Evolutionary conservation across 1,140 invertebrate species (phyloP).

Genomic region (Radopholus similis): DNA sequence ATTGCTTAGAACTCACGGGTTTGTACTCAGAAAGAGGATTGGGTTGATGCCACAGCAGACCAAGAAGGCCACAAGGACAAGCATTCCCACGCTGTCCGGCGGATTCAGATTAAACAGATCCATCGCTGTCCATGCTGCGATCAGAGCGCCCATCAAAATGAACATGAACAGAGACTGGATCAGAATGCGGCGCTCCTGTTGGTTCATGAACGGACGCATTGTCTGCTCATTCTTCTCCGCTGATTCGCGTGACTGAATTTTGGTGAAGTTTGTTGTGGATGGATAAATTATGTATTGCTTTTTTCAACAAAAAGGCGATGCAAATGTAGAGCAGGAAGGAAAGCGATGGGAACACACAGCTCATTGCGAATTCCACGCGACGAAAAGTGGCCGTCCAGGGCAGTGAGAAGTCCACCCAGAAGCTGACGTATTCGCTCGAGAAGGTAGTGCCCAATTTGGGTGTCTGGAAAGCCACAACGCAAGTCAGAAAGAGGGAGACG

Average conservation of each 20-base stretch:
- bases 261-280: background rate
- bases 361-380: background rate
- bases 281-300: background rate
- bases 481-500: background rate
- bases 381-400: background rate
- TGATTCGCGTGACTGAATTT: background rate
- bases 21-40: background rate
- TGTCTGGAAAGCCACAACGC: background rate
- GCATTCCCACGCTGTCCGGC: background rate
- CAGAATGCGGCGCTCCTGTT: background rate
- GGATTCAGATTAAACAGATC: background rate
- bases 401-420: background rate
- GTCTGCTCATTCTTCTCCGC: background rate
- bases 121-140: background rate
- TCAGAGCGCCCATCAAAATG: background rate
- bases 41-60: background rate
- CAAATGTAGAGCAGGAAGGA: background rate
- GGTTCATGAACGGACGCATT: background rate
- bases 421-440: background rate
- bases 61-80: background rate
- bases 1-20: background rate
- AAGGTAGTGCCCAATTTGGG: background rate
- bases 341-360: background rate
- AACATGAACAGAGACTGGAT: background rate
- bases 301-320: slow-evolving; percentile 1